Percentiles rank a stretch among this genome's conserved stretches.
These are phyloP conservation scores for Pseudomugil gertrudae DNA, from an alignment of 2,797 vertebrate species.

Conservation along the genomic window DNA sequence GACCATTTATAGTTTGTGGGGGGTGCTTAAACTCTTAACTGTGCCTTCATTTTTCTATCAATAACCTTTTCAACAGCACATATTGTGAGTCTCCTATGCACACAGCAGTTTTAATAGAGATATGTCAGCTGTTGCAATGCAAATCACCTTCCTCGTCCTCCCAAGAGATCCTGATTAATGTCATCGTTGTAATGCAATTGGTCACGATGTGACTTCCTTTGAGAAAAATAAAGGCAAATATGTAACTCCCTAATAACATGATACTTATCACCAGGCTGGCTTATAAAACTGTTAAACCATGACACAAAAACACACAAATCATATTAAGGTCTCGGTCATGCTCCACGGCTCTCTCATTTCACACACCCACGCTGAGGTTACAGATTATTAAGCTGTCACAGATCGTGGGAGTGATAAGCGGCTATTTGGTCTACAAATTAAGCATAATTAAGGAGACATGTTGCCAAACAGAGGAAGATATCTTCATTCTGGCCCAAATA, in stretches of 20 bases:
- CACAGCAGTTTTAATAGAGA: constrained; percentile 58
- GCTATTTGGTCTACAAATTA: constrained; percentile 88
- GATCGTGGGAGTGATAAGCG: constrained; percentile 83
- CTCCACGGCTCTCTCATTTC: constrained; percentile 59
- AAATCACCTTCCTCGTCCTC: constrained; percentile 73
- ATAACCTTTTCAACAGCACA: constrained; percentile 46
- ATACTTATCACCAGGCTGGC: constrained; percentile 76
- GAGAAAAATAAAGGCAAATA: constrained; percentile 83
- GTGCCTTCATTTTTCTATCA: constrained; percentile 36
- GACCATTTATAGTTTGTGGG: constrained; percentile 49
- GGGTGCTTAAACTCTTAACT: constrained; percentile 40
- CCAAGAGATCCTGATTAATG: constrained; percentile 78
- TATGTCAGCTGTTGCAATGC: constrained; percentile 72
- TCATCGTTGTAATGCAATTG: constrained; percentile 81
- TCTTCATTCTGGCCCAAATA: constrained; percentile 77
- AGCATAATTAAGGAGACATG: constrained; percentile 83
- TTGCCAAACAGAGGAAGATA: constrained; percentile 81
- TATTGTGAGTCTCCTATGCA: constrained; percentile 41
- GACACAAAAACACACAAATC: constrained; percentile 85
- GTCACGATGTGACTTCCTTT: constrained; percentile 73
- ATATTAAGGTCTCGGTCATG: constrained; percentile 83
- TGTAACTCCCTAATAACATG: constrained; percentile 82
- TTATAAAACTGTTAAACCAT: constrained; percentile 84
- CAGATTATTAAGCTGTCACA: constrained; percentile 87
- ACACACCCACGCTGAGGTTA: constrained; percentile 72